phyloP scores from a whole-genome alignment of 2,888 invertebrate species.

The Amaurobius ferox region DNA sequence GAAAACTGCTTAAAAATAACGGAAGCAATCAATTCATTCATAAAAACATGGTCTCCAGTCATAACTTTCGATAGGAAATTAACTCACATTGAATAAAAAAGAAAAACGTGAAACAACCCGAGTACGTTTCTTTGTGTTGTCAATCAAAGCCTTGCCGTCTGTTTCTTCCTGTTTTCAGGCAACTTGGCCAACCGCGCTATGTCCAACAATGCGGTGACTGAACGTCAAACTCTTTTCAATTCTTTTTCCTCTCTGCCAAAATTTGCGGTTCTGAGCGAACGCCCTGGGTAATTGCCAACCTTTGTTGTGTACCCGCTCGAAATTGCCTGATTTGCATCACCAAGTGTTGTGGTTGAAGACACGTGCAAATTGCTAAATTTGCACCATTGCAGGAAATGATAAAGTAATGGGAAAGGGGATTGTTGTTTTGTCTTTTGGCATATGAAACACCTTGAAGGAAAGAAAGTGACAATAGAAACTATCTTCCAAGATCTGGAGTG shows the following conservation, averaged over 20 bases:
- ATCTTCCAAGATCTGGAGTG: no score
- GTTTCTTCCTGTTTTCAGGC: constrained; percentile 46
- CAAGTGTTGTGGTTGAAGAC: constrained; percentile 63
- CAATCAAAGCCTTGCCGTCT: constrained; percentile 12
- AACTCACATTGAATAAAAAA: neutral
- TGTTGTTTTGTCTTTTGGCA: neutral
- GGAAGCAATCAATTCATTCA: neutral
- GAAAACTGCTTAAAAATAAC: neutral
- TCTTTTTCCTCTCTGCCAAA: constrained; percentile 16
- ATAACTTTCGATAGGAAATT: neutral
- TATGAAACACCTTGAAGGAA: neutral
- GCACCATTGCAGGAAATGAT: constrained; percentile 5
- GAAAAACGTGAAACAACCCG: neutral
- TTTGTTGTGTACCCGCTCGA: constrained; percentile 37
- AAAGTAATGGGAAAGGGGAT: neutral
- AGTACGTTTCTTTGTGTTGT: neutral
- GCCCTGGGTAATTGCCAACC: constrained; percentile 36
- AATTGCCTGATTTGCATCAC: constrained; percentile 63
- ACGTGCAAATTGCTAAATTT: constrained; percentile 60
- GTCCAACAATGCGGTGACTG: constrained; percentile 52
- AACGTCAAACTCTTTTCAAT: neutral
- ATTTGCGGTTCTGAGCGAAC: constrained; percentile 61
- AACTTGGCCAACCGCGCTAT: constrained; percentile 28
- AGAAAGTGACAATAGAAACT: no score
- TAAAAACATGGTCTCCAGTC: neutral